Evolutionary conservation across 2,113 vertebrate genomes (phyloP).

Genomic region (Hippopotamus amphibius): DNA sequence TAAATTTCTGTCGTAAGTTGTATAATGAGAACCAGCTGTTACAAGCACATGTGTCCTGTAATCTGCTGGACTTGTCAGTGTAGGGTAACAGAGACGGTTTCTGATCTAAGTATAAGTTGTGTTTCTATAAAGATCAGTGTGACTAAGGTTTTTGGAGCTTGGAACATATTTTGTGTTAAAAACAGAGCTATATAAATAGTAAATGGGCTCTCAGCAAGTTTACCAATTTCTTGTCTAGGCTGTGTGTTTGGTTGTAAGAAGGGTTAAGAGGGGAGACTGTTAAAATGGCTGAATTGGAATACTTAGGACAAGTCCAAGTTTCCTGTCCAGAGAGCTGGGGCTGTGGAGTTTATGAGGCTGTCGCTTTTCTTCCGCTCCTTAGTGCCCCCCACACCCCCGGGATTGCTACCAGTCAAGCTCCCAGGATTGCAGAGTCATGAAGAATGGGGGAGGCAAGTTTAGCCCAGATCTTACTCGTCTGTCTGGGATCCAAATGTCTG

Average conservation of each 20-base stretch:
- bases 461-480: neutral
- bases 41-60: conserved; percentile 6
- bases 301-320: neutral
- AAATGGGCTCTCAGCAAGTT: neutral
- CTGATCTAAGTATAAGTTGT: neutral
- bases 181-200: conserved; percentile 37
- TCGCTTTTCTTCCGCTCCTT: neutral
- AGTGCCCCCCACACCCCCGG: no score
- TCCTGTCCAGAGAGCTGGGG: neutral
- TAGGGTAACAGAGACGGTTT: conserved; percentile 26
- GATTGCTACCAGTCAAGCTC: fast-evolving
- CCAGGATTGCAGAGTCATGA: neutral
- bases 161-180: neutral
- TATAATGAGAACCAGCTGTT: neutral
- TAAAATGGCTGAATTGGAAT: neutral
- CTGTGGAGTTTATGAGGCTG: neutral
- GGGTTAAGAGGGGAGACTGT: neutral
- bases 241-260: neutral
- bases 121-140: conserved; percentile 44
- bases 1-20: conserved; percentile 28
- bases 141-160: neutral
- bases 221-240: neutral
- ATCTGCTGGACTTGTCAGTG: conserved; percentile 37
- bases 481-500: neutral
- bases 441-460: neutral